Percentiles rank a stretch among this genome's conserved stretches.
Conservation (phyloP, 2,797 vertebrate genomes). For the Hoplostethus mediterraneus region DNA sequence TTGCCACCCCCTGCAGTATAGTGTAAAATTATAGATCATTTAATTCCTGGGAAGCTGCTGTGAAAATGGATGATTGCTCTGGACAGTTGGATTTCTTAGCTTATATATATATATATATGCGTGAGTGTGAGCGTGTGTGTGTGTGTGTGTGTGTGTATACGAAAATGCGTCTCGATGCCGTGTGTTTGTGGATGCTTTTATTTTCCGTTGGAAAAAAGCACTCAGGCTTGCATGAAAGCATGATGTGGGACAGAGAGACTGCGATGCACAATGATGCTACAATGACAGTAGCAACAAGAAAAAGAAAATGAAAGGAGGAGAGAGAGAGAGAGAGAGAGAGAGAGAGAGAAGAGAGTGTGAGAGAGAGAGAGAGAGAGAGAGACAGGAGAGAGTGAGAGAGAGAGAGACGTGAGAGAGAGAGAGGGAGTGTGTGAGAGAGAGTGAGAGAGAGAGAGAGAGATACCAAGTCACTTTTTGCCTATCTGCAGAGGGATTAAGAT, state of each 20-base stretch:
- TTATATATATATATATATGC: not conserved
- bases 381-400: no score
- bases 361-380: no score
- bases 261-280: not conserved
- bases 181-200: not conserved
- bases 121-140: no score
- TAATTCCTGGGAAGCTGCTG: constrained; percentile 1
- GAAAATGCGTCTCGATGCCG: no score
- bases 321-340: no score
- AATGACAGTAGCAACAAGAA: constrained; percentile 8
- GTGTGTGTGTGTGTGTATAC: no score
- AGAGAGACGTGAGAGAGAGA: no score
- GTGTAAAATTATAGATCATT: constrained; percentile 19
- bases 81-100: constrained; percentile 1
- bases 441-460: not conserved
- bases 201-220: no score
- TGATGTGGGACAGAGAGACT: no score
- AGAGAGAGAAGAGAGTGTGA: no score
- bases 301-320: constrained; percentile 25
- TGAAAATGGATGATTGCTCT: not conserved
- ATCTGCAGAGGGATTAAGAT: constrained; percentile 68
- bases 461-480: constrained; percentile 57
- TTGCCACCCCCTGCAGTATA: not conserved
- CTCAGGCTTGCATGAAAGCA: no score
- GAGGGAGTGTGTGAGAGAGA: not conserved